Evolutionary conservation across 30 jellyfish, hydroid and myxozoan species (phyloP).

Genomic region (Hydra vulgaris): DNA sequence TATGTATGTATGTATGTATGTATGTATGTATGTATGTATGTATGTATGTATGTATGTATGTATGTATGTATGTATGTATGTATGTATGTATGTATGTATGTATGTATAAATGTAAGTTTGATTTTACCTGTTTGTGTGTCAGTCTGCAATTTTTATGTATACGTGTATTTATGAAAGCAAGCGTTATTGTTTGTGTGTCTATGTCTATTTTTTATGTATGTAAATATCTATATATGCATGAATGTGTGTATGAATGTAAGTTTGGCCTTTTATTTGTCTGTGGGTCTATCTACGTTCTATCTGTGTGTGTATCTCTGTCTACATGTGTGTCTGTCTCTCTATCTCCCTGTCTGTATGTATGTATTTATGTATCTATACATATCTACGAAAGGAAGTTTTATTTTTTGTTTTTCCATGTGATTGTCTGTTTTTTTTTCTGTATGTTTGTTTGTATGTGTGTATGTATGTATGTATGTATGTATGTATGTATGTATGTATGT

Average conservation of each 20-base stretch:
- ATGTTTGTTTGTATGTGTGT: no score
- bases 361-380: background rate
- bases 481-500: no score
- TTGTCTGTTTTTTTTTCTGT: no score
- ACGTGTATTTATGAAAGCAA: background rate
- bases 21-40: no score
- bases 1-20: no score
- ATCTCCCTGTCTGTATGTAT: background rate
- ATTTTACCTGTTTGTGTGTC: background rate
- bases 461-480: no score
- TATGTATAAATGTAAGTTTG: background rate
- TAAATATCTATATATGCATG: background rate
- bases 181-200: background rate
- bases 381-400: no score
- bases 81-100: constrained; percentile 1
- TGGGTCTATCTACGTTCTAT: background rate
- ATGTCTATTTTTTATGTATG: background rate
- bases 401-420: no score
- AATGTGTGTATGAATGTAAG: background rate
- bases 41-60: background rate
- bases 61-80: background rate
- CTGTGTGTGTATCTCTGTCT: background rate
- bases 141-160: background rate
- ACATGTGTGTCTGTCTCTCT: background rate
- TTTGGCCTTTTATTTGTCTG: background rate